Evolutionary conservation across 2,113 vertebrate genomes (phyloP).

Genomic region (Microcebus murinus): DNA sequence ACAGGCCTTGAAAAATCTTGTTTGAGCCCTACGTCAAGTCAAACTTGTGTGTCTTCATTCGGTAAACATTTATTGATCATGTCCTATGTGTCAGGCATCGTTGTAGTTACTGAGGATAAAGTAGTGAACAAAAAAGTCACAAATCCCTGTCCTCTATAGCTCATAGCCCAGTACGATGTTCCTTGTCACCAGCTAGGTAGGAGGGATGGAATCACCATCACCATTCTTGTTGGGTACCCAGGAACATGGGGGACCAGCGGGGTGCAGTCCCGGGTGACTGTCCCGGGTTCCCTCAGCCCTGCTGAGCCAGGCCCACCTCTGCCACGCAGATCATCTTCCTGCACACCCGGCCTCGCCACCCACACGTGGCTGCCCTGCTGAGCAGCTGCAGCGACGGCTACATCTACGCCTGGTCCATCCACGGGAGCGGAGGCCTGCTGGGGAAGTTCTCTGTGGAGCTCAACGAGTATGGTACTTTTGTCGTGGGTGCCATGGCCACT

Average conservation of each 20-base stretch:
- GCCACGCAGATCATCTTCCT: slow-evolving; percentile 65
- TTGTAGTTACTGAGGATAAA: not conserved
- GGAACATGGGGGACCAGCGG: not conserved
- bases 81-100: not conserved
- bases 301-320: not conserved
- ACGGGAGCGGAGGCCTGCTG: slow-evolving; percentile 71
- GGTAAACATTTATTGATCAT: not conserved
- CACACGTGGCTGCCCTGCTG: slow-evolving; percentile 22
- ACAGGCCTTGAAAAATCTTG: not conserved
- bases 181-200: not conserved
- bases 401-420: slow-evolving; percentile 66
- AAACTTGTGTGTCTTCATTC: not conserved
- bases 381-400: slow-evolving; percentile 60
- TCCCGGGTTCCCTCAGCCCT: not conserved
- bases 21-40: not conserved
- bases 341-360: slow-evolving; percentile 68
- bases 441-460: slow-evolving; percentile 70
- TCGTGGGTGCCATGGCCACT: slow-evolving; percentile 56
- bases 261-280: not conserved
- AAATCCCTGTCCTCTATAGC: not conserved
- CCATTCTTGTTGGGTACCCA: not conserved
- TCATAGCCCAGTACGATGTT: not conserved
- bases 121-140: not conserved
- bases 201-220: not conserved
- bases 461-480: accelerated